Percentiles rank a stretch among this genome's conserved stretches.
Evolutionary conservation across 2,888 invertebrate species (phyloP).

Genomic region (Oligia strigilis): DNA sequence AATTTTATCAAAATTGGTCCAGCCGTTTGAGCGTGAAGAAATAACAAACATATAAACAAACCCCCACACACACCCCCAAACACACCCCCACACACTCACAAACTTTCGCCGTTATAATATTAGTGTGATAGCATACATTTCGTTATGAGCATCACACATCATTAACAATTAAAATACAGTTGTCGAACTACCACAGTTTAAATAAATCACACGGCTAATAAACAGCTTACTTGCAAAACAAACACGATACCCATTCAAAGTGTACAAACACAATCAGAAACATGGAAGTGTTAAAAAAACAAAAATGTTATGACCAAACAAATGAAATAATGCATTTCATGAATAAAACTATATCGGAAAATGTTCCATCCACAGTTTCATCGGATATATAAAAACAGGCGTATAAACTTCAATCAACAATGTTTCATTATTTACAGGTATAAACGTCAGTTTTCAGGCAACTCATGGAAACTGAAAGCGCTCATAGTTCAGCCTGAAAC

Average conservation of each 20-base stretch:
- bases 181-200: not conserved
- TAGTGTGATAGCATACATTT: not conserved
- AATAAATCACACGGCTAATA: conserved; percentile 1
- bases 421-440: conserved; percentile 68
- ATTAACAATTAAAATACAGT: not conserved
- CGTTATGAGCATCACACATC: not conserved
- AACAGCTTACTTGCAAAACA: conserved; percentile 15
- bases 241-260: not conserved
- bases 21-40: no score
- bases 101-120: no score
- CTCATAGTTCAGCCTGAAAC: conserved; percentile 70
- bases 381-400: conserved; percentile 47
- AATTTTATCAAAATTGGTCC: no score
- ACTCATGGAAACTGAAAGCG: conserved; percentile 65
- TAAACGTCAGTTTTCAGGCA: conserved; percentile 64
- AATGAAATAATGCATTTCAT: conserved; percentile 48
- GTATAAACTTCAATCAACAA: conserved; percentile 65
- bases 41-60: no score
- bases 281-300: not conserved
- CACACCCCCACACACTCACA: no score
- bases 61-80: no score
- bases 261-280: conserved; percentile 33
- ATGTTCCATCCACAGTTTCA: conserved; percentile 33
- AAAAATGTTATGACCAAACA: conserved; percentile 16
- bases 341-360: conserved; percentile 53